phyloP scores from a whole-genome alignment of 2,888 invertebrate genomes.

The Pomacea canaliculata region DNA sequence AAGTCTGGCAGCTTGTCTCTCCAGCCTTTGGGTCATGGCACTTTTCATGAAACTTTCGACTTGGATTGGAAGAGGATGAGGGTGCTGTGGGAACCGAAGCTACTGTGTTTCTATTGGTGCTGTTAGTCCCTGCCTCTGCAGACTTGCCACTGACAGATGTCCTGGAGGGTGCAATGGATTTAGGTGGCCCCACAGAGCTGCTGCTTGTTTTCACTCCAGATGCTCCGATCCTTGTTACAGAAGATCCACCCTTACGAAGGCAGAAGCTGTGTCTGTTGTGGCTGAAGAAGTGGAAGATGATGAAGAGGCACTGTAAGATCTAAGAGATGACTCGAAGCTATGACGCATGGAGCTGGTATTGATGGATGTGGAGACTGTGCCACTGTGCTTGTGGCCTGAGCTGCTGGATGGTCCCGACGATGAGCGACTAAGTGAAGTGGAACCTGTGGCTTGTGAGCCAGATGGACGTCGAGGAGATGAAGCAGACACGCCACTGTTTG shows the following conservation, averaged over 20 bases:
- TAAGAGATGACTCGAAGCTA: slow-evolving; percentile 9
- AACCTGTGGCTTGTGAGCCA: neutral
- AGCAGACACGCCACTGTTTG: neutral
- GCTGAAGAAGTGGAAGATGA: neutral
- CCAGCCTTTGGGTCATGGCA: slow-evolving; percentile 10
- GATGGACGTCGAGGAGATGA: slow-evolving; percentile 9
- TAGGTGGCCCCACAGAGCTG: neutral
- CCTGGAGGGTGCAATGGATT: neutral
- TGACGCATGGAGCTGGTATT: slow-evolving; percentile 1
- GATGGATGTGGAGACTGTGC: neutral
- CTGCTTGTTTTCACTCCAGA: too few relatives aligned
- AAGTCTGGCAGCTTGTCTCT: neutral
- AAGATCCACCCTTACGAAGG: too few relatives aligned
- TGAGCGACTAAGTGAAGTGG: slow-evolving; percentile 4
- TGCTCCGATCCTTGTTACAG: too few relatives aligned
- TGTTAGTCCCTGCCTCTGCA: neutral
- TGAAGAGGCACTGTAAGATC: neutral
- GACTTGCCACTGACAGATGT: neutral
- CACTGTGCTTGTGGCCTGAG: neutral
- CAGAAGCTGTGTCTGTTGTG: neutral
- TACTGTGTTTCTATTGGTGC: neutral
- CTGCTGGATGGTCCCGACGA: slow-evolving; percentile 5
- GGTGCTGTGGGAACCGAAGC: neutral
- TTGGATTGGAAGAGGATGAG: slow-evolving; percentile 1
- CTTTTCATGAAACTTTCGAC: slow-evolving; percentile 16